Conservation (phyloP, 1,140 invertebrate genomes). For the Cydia fagiglandana region DNA sequence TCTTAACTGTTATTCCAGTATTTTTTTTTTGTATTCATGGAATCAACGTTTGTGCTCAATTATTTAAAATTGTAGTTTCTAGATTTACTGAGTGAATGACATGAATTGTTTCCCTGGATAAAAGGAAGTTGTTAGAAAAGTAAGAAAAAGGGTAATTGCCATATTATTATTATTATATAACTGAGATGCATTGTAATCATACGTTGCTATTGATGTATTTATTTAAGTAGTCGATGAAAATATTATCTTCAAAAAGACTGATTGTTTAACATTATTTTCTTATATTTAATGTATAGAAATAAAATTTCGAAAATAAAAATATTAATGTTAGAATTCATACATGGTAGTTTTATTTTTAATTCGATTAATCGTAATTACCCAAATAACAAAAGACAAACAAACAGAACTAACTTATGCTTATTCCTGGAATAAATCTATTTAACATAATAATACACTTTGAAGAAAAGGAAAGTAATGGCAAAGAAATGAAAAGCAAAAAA, state of each 20-base stretch:
- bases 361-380: too few relatives aligned
- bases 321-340: conserved; percentile 60
- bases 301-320: conserved; percentile 59
- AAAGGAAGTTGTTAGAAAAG: background rate
- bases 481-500: too few relatives aligned
- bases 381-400: too few relatives aligned
- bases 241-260: conserved; percentile 76
- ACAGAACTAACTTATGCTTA: too few relatives aligned
- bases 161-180: background rate
- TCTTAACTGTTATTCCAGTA: background rate
- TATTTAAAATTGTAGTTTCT: background rate
- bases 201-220: conserved; percentile 8
- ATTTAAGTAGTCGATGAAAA: conserved; percentile 26
- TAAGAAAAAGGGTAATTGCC: conserved; percentile 1
- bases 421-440: too few relatives aligned
- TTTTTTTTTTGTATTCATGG: background rate
- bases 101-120: background rate
- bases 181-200: background rate
- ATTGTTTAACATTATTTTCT: conserved; percentile 68
- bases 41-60: background rate
- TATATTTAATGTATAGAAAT: conserved; percentile 62
- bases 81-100: background rate
- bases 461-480: too few relatives aligned
- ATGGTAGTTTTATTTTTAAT: background rate
- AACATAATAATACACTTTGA: too few relatives aligned